Evolutionary conservation across 2,113 vertebrate genomes (phyloP), one percentile per base, ranked within the genome.

Genomic region (Syngnathus typhle): DNA sequence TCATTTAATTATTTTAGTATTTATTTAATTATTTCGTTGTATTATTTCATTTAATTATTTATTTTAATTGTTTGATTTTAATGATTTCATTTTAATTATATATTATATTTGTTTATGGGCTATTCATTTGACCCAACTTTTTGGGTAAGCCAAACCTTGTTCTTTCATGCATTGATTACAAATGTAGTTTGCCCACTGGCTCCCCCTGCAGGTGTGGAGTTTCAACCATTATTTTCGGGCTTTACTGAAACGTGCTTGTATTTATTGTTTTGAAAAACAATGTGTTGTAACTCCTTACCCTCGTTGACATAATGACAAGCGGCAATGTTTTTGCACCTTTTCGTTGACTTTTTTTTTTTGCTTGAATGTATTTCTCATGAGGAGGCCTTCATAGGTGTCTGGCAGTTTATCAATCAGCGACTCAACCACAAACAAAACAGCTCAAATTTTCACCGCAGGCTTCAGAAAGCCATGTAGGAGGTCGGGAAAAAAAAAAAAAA

Each of bases 301-400:
- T 55, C 27, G 21, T 27, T 13, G 10, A 23, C 19, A 49, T 49
- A 49, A 49, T 19, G 6, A 49, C 47, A 46, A 4, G 5, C 5
- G 7, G 18, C 16, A 19, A 15, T 6, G 6, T 47, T 47, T 47
- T 52, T 52, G 6, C 8, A 4, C 55, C 13, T 36, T 58, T 62
- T 15, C 37, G 1, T 6, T 61, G 38, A 61, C 5, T 27, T 6
- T 6, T 16, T 19, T 18, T 37, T 38, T 62, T 61, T 23, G 15
- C 23, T 27, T 55, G 52, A 27, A 23, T 72, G 65, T n/a, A n/a
- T 46, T 62, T 71, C 32, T 80, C 62, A 65, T 70, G 62, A 37
- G 67, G 71, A 72, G 65, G 74, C 67, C 68, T 80, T 76, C 37
- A 75, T 79, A 89, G 85, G 84, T 91, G 89, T 89, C 87, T 88